Evolutionary conservation across 1,140 invertebrate genomes (phyloP), one percentile per base, ranked within the genome.

Genomic region (Vollenhovia emeryi): DNA sequence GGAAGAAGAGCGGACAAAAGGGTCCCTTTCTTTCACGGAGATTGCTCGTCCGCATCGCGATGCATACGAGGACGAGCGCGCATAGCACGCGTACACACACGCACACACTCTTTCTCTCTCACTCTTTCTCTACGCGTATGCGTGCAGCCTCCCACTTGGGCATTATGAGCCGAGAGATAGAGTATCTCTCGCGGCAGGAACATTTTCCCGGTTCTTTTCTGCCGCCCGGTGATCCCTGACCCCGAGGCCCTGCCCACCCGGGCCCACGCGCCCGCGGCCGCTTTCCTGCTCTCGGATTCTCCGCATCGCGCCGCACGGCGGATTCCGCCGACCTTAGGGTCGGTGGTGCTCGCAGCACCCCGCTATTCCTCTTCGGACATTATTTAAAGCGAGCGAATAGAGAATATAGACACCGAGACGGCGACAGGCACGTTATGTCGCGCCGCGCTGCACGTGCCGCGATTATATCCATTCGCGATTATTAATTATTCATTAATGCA

Each of bases 161-260:
- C 87, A 92, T 94, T 92, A 91, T 93, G 88, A 92, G 87, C 87
- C 79, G 87, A 92, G 89, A 92, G 92, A 92, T 92, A 92, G 60
- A 90, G 87, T 92, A 94, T 93, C 92, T 93, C 89, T 85, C 79
- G 87, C 69, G 80, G 76, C 84, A 88, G 88, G 76, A 92, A 90
- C 90, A 87, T 92, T 93, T 93, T 91, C 91, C 80, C 89, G 87
- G 78, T 92, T 89, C 90, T 89, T 92, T 89, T 90, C 87, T 86
- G 69, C 86, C 73, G 62, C 69, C 55, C 69, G 69, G 68, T 93
- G 93, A 93, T 93, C 93, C 79, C 92, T 93, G 92, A 93, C 92
- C 92, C 83, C 85, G 74, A 33, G 90, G 57, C 83, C 86, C 91
- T 82, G 90, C 89, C 82, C 89, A 91, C 57, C 85, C 80, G 69